These are phyloP conservation scores for Bombus huntii DNA, from an alignment of 1,140 invertebrate species.

Conservation along the genomic window DNA sequence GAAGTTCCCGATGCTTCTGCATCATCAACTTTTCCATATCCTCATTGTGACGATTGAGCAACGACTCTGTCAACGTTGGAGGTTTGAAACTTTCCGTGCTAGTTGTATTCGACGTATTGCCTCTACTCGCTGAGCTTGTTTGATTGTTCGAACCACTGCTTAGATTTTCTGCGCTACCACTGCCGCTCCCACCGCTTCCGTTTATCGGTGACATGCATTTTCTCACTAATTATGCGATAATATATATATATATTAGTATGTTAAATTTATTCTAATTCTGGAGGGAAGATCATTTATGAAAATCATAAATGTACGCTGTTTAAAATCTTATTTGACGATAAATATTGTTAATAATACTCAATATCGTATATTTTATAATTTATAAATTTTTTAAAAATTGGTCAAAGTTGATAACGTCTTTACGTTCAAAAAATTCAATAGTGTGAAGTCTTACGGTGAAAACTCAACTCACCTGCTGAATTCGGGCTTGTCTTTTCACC, in stretches of 20 bases:
- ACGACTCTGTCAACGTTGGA: slow-evolving; percentile 85
- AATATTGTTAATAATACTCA: not conserved
- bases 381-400: too few species aligned
- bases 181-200: slow-evolving; percentile 82
- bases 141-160: slow-evolving; percentile 82
- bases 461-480: slow-evolving; percentile 61
- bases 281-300: not conserved
- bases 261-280: not conserved
- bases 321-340: not conserved
- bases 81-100: slow-evolving; percentile 79
- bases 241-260: not conserved
- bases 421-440: not conserved
- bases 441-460: not conserved
- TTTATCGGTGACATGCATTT: slow-evolving; percentile 81
- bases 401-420: not conserved
- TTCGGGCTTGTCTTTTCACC: slow-evolving; percentile 50
- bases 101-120: slow-evolving; percentile 66
- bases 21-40: slow-evolving; percentile 91
- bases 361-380: too few species aligned
- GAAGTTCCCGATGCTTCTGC: slow-evolving; percentile 86
- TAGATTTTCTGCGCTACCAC: slow-evolving; percentile 84
- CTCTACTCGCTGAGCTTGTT: slow-evolving; percentile 72
- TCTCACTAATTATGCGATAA: slow-evolving; percentile 67
- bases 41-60: slow-evolving; percentile 88
- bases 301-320: too few species aligned